A percentile compares a stretch with the other conserved stretches of the same genome.
These are phyloP conservation scores for Acanthosepion pharaonis DNA, from an alignment of 2,888 invertebrate genomes.

Conservation along the genomic window DNA sequence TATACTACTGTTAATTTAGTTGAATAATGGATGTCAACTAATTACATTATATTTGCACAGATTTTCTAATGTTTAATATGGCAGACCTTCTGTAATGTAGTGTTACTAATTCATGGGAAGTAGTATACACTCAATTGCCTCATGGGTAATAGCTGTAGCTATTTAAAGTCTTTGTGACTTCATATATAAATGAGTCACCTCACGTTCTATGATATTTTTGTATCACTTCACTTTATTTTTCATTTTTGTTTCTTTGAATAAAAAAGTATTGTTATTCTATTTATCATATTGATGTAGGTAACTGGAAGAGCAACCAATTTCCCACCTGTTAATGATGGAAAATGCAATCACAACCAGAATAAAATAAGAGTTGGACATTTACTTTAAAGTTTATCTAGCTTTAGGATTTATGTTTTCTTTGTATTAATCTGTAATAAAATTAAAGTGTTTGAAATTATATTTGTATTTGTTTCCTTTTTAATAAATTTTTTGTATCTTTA, in stretches of 20 bases:
- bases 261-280: not conserved
- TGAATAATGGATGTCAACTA: too few species aligned
- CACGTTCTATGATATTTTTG: too few species aligned
- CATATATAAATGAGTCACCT: too few species aligned
- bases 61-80: too few species aligned
- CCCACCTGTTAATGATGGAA: not conserved
- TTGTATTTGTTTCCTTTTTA: not conserved
- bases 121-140: too few species aligned
- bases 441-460: not conserved
- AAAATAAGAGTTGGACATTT: not conserved
- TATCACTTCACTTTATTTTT: not conserved
- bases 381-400: not conserved
- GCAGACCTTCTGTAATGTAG: too few species aligned
- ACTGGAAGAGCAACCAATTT: not conserved
- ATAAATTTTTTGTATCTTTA: too few species aligned
- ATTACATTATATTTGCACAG: too few species aligned
- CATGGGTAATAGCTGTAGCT: too few species aligned
- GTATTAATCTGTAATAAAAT: conserved; percentile 6
- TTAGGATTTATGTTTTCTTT: not conserved
- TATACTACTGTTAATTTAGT: too few species aligned
- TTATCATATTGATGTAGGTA: not conserved
- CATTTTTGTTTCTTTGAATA: not conserved
- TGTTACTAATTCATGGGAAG: too few species aligned
- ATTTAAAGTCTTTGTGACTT: too few species aligned
- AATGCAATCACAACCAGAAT: not conserved